A percentile compares a stretch with the other conserved stretches of the same genome.
Conservation (phyloP, 1,140 invertebrate species). For the Drosophila teissieri region DNA sequence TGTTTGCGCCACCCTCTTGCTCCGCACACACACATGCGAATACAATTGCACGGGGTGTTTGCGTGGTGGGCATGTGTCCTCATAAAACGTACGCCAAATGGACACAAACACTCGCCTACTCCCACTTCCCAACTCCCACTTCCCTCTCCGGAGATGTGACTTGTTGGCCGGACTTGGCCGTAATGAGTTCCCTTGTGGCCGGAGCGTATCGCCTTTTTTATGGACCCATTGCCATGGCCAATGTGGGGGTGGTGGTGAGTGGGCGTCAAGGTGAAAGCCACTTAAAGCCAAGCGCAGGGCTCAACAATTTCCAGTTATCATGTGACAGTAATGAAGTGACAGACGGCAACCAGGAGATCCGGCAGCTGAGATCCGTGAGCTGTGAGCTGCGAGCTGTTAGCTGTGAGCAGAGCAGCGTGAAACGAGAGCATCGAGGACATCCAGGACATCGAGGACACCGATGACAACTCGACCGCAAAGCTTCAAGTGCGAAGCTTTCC, state of each 20-base stretch:
- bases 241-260: background rate
- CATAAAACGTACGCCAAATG: conserved; percentile 58
- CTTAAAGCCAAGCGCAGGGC: conserved; percentile 57
- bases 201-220: conserved; percentile 42
- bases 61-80: conserved; percentile 11
- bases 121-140: background rate
- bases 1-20: too few species aligned
- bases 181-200: conserved; percentile 66
- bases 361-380: too few species aligned
- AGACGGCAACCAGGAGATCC: conserved; percentile 26
- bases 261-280: conserved; percentile 57
- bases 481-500: conserved; percentile 5
- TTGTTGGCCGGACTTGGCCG: conserved; percentile 58
- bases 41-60: conserved; percentile 17
- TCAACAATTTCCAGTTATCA: conserved; percentile 63
- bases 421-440: too few species aligned
- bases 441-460: background rate
- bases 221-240: conserved; percentile 1
- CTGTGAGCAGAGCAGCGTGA: too few species aligned
- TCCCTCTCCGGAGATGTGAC: conserved; percentile 18
- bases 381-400: too few species aligned
- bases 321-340: conserved; percentile 65
- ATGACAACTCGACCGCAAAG: conserved; percentile 56
- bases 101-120: conserved; percentile 31
- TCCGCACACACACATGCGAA: conserved; percentile 8